Base-by-base conservation (phyloP, 1,140 invertebrate species). In the Adoxophyes honmai region DNA sequence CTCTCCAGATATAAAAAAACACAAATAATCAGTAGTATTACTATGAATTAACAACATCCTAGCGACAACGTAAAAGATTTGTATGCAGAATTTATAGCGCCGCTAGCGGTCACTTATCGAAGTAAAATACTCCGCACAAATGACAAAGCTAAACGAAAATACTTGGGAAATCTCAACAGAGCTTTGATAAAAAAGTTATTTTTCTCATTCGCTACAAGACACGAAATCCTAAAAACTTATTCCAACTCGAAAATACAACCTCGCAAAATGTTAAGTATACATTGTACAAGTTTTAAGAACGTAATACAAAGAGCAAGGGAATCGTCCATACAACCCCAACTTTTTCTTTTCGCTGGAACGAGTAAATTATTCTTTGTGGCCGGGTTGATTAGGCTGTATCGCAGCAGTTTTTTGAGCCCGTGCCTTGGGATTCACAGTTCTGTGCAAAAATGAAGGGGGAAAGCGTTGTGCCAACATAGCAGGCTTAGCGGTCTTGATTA, bases 231-330 rank as follows among this genome's bases (percentile, higher is more conserved):
- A 11, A 21, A 13, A 28, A 48, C 28, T 13, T 28, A 48, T 13
- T 0, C 11, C 21, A 48, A 28, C 21, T 48, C 16, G 11, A 0
- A 1, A 28, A 48, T 4, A 48, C 16, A 48, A 28, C 21, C 21
- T 28, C 21, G 21, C 21, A 28, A 28, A 28, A 48, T 48, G 14
- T 48, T 48, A 48, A 16, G 6, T 21, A 13, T 13, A 16, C 39
- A 44, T 44, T 44, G 39, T 44, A 21, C 8, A 44, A 44, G 15
- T 28, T 48, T 48, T 48, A 48, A 48, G 18, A 48, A 13, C 39
- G 18, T 7, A 48, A 48, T 18, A 48, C 42, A 48, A 48, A 48
- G 42, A 33, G 10, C 42, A 48, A 48, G 21, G n/a, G 42, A 48
- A 48, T 33, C 21, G 21, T 28, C 18, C 21, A 48, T 21, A 48